Percentiles rank a stretch among this genome's conserved stretches.
These are phyloP conservation scores for Ectropis crepuscularia DNA, from an alignment of 2,888 invertebrate genomes.

Conservation along the genomic window DNA sequence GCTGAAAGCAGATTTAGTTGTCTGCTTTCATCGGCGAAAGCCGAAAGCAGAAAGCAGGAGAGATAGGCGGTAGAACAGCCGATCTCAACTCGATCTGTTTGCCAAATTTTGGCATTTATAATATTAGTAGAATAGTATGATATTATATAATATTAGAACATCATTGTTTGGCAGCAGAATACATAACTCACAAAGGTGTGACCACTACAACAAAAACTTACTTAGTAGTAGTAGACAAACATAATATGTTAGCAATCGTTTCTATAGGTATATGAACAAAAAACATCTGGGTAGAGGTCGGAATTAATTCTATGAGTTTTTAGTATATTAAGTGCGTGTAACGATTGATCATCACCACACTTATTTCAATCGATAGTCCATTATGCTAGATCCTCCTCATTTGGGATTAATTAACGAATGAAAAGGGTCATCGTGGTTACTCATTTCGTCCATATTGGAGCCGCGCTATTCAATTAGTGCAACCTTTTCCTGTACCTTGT, in stretches of 20 bases:
- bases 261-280: too few species aligned
- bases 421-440: constrained; percentile 73
- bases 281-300: too few species aligned
- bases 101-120: too few species aligned
- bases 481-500: constrained; percentile 48
- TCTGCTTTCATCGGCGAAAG: too few species aligned
- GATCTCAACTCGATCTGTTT: too few species aligned
- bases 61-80: too few species aligned
- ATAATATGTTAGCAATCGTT: too few species aligned
- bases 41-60: too few species aligned
- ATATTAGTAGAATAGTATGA: not conserved
- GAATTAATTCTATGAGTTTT: too few species aligned
- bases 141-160: not conserved
- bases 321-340: not conserved
- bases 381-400: constrained; percentile 70
- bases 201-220: not conserved
- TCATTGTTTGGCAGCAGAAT: too few species aligned
- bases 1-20: too few species aligned
- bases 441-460: constrained; percentile 70
- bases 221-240: not conserved
- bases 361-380: constrained; percentile 63
- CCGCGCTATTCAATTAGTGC: constrained; percentile 62
- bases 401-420: constrained; percentile 78
- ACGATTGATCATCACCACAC: constrained; percentile 4
- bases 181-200: not conserved